A percentile compares a stretch with the other conserved stretches of the same genome.
Conservation (phyloP, 2,113 vertebrate genomes). For the Rhynchomys soricoides region DNA sequence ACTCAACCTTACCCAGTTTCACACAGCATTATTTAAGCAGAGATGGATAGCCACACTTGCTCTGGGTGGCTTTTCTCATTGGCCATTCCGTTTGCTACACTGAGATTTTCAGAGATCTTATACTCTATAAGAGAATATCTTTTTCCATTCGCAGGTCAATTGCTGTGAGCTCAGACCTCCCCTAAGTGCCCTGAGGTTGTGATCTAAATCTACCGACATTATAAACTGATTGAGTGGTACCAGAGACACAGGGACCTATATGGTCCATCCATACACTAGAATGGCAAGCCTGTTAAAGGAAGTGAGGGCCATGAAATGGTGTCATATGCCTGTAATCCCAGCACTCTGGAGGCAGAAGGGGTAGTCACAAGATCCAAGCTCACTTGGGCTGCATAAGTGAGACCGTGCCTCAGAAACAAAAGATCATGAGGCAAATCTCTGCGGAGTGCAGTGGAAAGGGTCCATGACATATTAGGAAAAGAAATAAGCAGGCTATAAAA, state of each 20-base stretch:
- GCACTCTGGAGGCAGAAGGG: neutral
- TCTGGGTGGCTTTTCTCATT: neutral
- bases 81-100: neutral
- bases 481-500: too few species aligned
- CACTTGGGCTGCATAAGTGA: neutral
- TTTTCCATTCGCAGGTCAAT: neutral
- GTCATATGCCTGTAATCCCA: neutral
- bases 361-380: neutral
- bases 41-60: neutral
- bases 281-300: neutral
- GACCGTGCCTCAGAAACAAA: neutral
- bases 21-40: neutral
- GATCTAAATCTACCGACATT: neutral
- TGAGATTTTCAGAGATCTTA: neutral
- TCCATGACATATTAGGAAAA: neutral
- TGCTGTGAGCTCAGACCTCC: neutral
- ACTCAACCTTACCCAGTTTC: neutral
- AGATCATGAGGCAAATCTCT: neutral
- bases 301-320: neutral
- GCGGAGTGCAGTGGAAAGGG: neutral
- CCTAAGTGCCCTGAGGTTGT: neutral
- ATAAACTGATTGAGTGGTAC: neutral
- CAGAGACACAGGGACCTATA: neutral
- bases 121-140: neutral
- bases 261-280: neutral